These are phyloP conservation scores for Drosophila anomalipes DNA, from an alignment of 2,888 invertebrate species.

Conservation along the genomic window DNA sequence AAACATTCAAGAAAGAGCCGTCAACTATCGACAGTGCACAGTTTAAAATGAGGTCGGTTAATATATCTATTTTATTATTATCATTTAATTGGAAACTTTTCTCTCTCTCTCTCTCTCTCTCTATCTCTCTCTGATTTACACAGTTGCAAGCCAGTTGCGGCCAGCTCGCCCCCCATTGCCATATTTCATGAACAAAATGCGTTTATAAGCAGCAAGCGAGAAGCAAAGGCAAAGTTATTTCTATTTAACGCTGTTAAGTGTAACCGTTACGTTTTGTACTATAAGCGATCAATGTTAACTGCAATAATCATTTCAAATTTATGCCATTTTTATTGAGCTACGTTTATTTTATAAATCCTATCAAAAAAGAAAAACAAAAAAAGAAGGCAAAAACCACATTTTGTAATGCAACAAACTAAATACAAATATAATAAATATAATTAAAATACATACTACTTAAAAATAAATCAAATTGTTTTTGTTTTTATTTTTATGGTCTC, in stretches of 20 bases:
- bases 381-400: constrained; percentile 19
- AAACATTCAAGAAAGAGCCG: constrained; percentile 88
- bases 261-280: constrained; percentile 78
- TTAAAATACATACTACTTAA: constrained; percentile 72
- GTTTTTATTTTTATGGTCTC: constrained; percentile 7
- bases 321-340: constrained; percentile 56
- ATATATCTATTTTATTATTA: neutral
- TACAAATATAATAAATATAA: constrained; percentile 73
- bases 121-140: neutral
- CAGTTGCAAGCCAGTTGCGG: constrained; percentile 48
- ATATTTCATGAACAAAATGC: constrained; percentile 77
- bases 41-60: constrained; percentile 38
- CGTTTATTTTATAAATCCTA: constrained; percentile 48
- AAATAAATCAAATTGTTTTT: constrained; percentile 27
- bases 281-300: constrained; percentile 69
- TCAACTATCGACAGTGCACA: constrained; percentile 88
- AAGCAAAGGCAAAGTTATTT: constrained; percentile 68
- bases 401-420: constrained; percentile 59
- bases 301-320: constrained; percentile 78
- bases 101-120: neutral
- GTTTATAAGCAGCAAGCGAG: constrained; percentile 31
- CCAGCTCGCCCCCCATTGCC: constrained; percentile 63
- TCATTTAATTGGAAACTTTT: constrained; percentile 16
- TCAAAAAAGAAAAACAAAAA: constrained; percentile 14
- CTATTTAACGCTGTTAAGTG: constrained; percentile 74